Percentiles rank a stretch among this genome's conserved stretches.
These are phyloP conservation scores for Sinocyclocheilus maitianheensis DNA, from an alignment of 2,113 vertebrate genomes.

Conservation along the genomic window DNA sequence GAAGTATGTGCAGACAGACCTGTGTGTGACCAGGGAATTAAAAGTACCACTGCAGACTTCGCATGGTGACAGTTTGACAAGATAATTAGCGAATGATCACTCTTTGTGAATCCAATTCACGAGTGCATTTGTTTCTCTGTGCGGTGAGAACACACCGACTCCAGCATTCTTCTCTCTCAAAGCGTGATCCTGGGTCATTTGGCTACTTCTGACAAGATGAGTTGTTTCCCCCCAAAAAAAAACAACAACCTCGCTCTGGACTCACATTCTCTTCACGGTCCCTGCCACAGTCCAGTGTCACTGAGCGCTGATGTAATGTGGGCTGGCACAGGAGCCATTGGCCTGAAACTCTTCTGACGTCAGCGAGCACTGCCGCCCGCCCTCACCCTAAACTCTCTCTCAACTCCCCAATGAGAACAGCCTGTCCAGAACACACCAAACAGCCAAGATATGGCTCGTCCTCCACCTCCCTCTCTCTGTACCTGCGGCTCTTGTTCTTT, in stretches of 20 bases:
- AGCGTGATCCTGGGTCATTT: constrained; percentile 22
- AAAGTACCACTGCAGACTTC: background rate
- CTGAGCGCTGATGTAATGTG: constrained; percentile 64
- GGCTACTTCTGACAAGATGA: constrained; percentile 20
- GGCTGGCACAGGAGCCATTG: constrained; percentile 52
- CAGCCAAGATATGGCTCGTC: constrained; percentile 61
- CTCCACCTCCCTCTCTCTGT: constrained; percentile 61
- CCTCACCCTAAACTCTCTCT: constrained; percentile 37
- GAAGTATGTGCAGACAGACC: constrained; percentile 5
- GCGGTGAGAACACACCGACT: background rate
- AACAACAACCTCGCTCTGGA: background rate
- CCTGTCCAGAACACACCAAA: constrained; percentile 67
- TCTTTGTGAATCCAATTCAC: constrained; percentile 17
- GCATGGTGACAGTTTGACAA: constrained; percentile 24
- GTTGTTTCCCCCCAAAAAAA: background rate
- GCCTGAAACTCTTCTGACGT: constrained; percentile 62
- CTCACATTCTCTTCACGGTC: constrained; percentile 11
- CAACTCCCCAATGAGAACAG: constrained; percentile 62
- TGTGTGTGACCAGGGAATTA: background rate
- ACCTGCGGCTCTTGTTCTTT: constrained; percentile 80
- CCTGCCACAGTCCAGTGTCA: constrained; percentile 25
- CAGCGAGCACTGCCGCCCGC: constrained; percentile 46
- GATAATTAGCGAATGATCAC: constrained; percentile 29
- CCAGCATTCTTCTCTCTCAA: background rate
- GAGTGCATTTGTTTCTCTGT: background rate